Base-by-base conservation (phyloP, 2,113 vertebrate genomes). In the Corythornis vintsioides region DNA sequence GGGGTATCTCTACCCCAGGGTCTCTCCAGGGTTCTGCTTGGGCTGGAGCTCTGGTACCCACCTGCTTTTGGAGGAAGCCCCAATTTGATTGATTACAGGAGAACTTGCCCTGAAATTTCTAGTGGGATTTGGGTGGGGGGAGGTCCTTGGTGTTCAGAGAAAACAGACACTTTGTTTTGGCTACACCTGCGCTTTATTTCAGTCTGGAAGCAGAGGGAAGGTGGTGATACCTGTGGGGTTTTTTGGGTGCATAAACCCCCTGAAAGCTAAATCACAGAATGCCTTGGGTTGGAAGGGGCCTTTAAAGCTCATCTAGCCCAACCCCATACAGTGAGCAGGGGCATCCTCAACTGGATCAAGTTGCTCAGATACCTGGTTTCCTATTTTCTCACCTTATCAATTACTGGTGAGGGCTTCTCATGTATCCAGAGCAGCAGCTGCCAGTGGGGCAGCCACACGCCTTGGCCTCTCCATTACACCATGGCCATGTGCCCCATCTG, bases 401-500 rank as follows among this genome's bases (percentile, higher is more conserved):
- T 52, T n/a, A n/a, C 7, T 3, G 0, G 7, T 1, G 61, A 38
- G 31, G 29, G 53, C 17, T 63, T 42, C 65, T 71, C 8, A 2
- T 24, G 9, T 4, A 3, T 26, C 76, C n/a, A 3, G 64, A 52
- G 48, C 69, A 42, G 73, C 63, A n/a, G 87, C 64, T 38, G 65
- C 38, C 5, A 1, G 47, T 0, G 1, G 70, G 50, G 64, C 8
- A 3, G 72, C 65, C 6, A n/a, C 20, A 26, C 1, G 0, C 25
- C 31, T 38, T 1, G 5, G 66, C n/a, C 76, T 38, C 66, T 19
- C n/a, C 3, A 0, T 42, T 15, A 4, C 2, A 0, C 17, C 57
- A 28, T 4, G 25, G 67, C 52, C 1, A 0, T 33, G 7, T 21
- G 42, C 72, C 83, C n/a, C 15, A 0, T 14, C 38, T 65, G n/a